Conservation (phyloP, 1,140 invertebrate species). For the Philotrypesis tridentata region DNA sequence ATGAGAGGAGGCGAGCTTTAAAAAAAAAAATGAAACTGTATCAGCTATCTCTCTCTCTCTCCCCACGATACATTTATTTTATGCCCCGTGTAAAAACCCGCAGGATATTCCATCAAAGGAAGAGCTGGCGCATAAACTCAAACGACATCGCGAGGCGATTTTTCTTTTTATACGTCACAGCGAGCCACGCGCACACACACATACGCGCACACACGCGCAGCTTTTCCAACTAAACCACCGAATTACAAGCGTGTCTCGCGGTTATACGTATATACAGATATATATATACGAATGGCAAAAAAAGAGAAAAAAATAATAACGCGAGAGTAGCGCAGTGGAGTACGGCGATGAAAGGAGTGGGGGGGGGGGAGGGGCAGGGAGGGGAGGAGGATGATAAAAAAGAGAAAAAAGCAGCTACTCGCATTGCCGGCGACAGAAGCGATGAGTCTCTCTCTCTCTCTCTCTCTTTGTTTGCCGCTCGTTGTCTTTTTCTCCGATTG, state of each 20-base stretch:
- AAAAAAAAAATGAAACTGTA: no score
- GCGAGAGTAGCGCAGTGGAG: not conserved
- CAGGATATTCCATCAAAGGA: not conserved
- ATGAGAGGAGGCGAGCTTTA: not conserved
- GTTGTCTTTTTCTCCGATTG: slow-evolving; percentile 17
- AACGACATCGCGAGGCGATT: not conserved
- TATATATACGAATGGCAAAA: not conserved
- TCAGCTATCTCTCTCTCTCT: not conserved
- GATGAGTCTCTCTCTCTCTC: not conserved
- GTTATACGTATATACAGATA: no score
- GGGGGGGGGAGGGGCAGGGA: no score
- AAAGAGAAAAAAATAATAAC: not conserved
- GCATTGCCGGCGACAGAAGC: no score
- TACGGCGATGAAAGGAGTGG: not conserved
- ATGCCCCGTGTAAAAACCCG: not conserved
- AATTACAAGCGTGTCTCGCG: not conserved
- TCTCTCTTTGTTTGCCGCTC: not conserved
- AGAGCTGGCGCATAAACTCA: not conserved
- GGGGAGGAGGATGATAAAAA: no score
- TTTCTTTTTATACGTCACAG: not conserved
- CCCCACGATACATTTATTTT: not conserved
- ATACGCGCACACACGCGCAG: not conserved
- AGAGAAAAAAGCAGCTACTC: no score
- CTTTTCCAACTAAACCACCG: not conserved
- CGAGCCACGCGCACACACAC: not conserved